Conservation (phyloP, 2,113 vertebrate species). For the Alligator sinensis region DNA sequence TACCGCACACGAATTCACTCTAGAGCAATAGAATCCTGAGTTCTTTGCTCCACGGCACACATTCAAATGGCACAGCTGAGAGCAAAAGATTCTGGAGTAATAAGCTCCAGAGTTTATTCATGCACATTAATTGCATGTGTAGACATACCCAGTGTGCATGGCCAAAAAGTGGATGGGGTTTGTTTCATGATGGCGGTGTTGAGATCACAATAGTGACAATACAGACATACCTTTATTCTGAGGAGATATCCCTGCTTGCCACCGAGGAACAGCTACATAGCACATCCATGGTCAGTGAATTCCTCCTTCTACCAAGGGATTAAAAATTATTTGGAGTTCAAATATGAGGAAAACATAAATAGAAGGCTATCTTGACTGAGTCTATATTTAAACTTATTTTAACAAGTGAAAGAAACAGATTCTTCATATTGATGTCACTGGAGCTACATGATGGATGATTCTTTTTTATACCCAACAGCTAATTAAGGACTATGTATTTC, state of each 20-base stretch:
- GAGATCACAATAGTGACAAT: too few relatives aligned
- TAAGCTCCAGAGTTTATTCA: too few relatives aligned
- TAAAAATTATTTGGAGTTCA: background rate
- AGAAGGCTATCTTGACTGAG: background rate
- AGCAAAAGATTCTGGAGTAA: too few relatives aligned
- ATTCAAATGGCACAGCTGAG: too few relatives aligned
- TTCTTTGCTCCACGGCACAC: too few relatives aligned
- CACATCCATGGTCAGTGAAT: background rate
- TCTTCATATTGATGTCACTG: background rate
- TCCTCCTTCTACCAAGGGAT: background rate
- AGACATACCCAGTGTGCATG: too few relatives aligned
- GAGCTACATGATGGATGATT: background rate
- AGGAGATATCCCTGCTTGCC: background rate
- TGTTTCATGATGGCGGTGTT: too few relatives aligned
- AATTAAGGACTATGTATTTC: background rate
- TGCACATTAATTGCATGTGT: too few relatives aligned
- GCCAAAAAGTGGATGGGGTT: too few relatives aligned
- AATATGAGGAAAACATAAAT: background rate
- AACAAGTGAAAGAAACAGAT: background rate
- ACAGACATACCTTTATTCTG: background rate
- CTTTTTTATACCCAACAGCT: background rate
- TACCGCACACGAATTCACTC: too few relatives aligned
- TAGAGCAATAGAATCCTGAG: too few relatives aligned
- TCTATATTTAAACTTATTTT: background rate
- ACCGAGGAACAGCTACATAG: background rate